These are phyloP conservation scores for Colius striatus DNA, from an alignment of 2,113 vertebrate genomes.

Conservation along the genomic window DNA sequence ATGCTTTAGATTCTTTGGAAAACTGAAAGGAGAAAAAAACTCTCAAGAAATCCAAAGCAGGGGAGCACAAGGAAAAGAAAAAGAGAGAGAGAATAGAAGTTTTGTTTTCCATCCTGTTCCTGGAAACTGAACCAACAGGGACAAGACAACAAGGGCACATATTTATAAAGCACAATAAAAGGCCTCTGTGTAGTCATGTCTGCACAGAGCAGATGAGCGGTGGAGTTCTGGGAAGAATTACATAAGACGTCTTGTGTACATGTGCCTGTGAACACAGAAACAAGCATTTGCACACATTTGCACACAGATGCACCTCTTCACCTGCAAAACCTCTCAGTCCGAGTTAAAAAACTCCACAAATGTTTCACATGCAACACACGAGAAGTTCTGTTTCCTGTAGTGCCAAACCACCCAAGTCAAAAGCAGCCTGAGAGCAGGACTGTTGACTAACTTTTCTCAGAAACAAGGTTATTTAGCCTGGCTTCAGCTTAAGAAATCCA, in stretches of 20 bases:
- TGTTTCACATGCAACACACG: slow-evolving; percentile 24
- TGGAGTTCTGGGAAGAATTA: slow-evolving; percentile 60
- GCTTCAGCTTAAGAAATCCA: slow-evolving; percentile 46
- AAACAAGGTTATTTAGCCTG: slow-evolving; percentile 64
- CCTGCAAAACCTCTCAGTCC: background rate
- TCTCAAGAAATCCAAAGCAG: background rate
- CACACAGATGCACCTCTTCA: slow-evolving; percentile 34
- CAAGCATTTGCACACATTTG: slow-evolving; percentile 1
- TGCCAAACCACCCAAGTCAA: slow-evolving; percentile 16
- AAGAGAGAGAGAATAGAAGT: slow-evolving; percentile 39
- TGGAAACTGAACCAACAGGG: slow-evolving; percentile 45
- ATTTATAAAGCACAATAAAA: slow-evolving; percentile 73
- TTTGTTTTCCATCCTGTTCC: slow-evolving; percentile 56
- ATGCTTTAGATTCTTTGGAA: slow-evolving; percentile 40
- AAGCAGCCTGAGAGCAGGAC: slow-evolving; percentile 44
- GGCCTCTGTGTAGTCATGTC: slow-evolving; percentile 61
- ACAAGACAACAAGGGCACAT: slow-evolving; percentile 53
- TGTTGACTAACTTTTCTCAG: slow-evolving; percentile 70
- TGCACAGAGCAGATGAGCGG: slow-evolving; percentile 56
- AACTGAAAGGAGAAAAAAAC: background rate
- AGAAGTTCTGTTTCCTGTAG: slow-evolving; percentile 4
- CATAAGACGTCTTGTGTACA: slow-evolving; percentile 44
- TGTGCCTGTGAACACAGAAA: background rate
- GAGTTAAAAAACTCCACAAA: slow-evolving; percentile 42
- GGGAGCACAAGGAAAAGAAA: background rate